These are phyloP conservation scores for Pollicipes pollicipes DNA, from an alignment of 1,140 invertebrate species.

Conservation along the genomic window DNA sequence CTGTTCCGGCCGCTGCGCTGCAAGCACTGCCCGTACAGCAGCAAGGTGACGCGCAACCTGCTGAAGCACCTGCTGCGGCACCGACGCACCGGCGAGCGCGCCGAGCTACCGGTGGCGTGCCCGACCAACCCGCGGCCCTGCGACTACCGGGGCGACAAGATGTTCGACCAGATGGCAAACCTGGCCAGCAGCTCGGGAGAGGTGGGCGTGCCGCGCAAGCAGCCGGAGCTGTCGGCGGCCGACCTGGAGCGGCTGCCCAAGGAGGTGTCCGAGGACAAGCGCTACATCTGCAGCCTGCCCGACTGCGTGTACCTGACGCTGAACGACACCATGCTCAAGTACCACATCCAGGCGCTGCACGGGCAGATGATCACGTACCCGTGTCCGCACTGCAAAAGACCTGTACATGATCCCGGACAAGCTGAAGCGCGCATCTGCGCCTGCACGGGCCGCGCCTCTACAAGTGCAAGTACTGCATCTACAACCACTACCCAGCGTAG, in stretches of 20 bases:
- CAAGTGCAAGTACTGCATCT: slow-evolving; percentile 15
- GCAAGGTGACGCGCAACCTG: slow-evolving; percentile 55
- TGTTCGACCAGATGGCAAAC: slow-evolving; percentile 70
- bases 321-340: slow-evolving; percentile 46
- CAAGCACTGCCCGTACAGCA: slow-evolving; percentile 43
- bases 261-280: slow-evolving; percentile 42
- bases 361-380: slow-evolving; percentile 37
- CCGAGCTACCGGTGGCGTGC: slow-evolving; percentile 16
- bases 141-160: slow-evolving; percentile 50
- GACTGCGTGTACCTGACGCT: slow-evolving; percentile 50
- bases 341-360: slow-evolving; percentile 52
- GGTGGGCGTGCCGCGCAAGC: slow-evolving; percentile 22
- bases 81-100: slow-evolving; percentile 17
- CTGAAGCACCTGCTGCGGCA: slow-evolving; percentile 49
- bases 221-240: slow-evolving; percentile 15
- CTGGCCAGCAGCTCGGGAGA: slow-evolving; percentile 49
- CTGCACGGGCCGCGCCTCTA: slow-evolving; percentile 51
- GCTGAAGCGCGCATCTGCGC: slow-evolving; percentile 47
- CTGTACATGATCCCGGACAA: slow-evolving; percentile 32
- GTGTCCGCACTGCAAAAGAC: slow-evolving; percentile 46
- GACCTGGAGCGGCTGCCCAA: slow-evolving; percentile 32
- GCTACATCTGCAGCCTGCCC: slow-evolving; percentile 45
- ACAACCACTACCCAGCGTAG: slow-evolving; percentile 30
- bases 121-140: slow-evolving; percentile 60
- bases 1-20: slow-evolving; percentile 41